Conservation (phyloP, 2,797 vertebrate species). For the Spea hammondii region DNA sequence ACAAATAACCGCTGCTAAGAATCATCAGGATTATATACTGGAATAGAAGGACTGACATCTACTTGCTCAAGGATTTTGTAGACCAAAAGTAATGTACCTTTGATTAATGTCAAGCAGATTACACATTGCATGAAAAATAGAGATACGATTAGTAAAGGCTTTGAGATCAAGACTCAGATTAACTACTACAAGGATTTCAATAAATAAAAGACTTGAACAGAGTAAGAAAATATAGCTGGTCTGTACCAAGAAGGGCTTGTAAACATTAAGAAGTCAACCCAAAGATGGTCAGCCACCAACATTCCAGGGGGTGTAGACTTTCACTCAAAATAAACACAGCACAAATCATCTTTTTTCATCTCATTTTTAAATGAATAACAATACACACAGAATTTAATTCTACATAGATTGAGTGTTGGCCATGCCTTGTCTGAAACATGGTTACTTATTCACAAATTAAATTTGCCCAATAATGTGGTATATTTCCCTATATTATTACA, state of each 20-base stretch:
- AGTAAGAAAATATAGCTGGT: neutral
- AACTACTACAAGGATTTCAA: neutral
- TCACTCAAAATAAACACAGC: too few species aligned
- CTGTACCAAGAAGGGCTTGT: neutral
- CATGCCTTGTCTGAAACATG: too few species aligned
- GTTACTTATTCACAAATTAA: too few species aligned
- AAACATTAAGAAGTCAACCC: neutral
- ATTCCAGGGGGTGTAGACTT: too few species aligned
- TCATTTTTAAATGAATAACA: too few species aligned
- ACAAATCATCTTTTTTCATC: too few species aligned
- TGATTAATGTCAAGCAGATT: slow-evolving; percentile 13
- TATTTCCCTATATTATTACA: too few species aligned
- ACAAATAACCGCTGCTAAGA: slow-evolving; percentile 2
- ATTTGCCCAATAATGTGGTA: too few species aligned
- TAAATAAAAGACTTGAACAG: too few species aligned
- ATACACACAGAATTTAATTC: too few species aligned
- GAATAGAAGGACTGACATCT: neutral
- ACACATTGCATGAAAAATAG: slow-evolving; percentile 4
- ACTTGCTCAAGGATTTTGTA: slow-evolving; percentile 4
- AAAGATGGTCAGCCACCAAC: too few species aligned
- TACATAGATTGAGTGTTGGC: too few species aligned
- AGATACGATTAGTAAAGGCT: slow-evolving; percentile 1
- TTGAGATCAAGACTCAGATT: slow-evolving; percentile 9
- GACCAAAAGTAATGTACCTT: slow-evolving; percentile 2
- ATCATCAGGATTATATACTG: neutral